A percentile compares a stretch with the other conserved stretches of the same genome.
These are phyloP conservation scores for Apteryx owenii DNA, from an alignment of 2,113 vertebrate genomes.

Conservation along the genomic window DNA sequence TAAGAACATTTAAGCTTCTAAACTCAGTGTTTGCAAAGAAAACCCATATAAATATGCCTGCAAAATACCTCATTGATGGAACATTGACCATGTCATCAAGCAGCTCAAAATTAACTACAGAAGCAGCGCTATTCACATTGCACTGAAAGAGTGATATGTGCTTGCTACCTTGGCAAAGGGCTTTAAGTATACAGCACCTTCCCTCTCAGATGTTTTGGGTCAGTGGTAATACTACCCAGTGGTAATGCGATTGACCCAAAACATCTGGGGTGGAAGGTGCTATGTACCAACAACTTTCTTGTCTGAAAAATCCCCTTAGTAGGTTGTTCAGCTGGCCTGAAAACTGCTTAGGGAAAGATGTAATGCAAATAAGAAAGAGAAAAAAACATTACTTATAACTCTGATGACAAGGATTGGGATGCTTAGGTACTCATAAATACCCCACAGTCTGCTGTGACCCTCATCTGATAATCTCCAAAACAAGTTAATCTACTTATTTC, in stretches of 20 bases:
- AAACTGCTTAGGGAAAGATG: neutral
- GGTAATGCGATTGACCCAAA: neutral
- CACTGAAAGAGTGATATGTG: neutral
- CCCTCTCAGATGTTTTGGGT: neutral
- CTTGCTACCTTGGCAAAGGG: neutral
- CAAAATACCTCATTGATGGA: neutral
- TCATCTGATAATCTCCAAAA: neutral
- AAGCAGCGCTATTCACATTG: too few relatives aligned
- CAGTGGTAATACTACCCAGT: too few relatives aligned
- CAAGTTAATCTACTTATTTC: neutral
- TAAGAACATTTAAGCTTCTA: neutral
- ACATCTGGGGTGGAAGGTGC: neutral
- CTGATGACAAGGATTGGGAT: neutral
- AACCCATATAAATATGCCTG: neutral
- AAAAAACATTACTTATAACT: neutral
- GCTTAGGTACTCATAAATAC: neutral
- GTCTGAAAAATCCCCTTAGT: neutral
- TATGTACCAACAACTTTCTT: neutral
- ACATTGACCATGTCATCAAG: neutral
- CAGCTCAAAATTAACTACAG: neutral
- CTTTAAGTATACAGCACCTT: neutral
- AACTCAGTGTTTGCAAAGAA: neutral
- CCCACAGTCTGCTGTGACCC: neutral
- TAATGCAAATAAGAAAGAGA: neutral
- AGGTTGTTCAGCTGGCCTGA: neutral